These are phyloP conservation scores for Acipenser oxyrinchus DNA, from an alignment of 2,797 vertebrate species.

Conservation along the genomic window DNA sequence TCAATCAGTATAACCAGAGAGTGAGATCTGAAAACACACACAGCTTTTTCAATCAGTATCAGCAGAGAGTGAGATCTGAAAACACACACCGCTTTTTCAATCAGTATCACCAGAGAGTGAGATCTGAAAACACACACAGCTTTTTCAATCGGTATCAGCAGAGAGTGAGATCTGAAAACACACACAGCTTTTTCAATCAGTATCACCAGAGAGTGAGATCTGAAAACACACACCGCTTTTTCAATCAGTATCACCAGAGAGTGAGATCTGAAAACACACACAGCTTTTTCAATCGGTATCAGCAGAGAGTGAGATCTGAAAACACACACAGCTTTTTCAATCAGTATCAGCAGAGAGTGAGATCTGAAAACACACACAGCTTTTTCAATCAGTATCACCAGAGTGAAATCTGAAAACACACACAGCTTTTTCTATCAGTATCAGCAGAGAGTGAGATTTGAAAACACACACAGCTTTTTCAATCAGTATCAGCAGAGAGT, in stretches of 20 bases:
- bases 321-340: neutral
- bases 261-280: slow-evolving; percentile 1
- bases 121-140: slow-evolving; percentile 4
- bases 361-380: slow-evolving; percentile 3
- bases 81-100: slow-evolving; percentile 13
- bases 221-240: slow-evolving; percentile 9
- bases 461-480: neutral
- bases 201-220: slow-evolving; percentile 9
- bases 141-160: no score
- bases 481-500: slow-evolving; percentile 9
- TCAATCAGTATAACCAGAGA: no score
- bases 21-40: neutral
- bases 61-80: slow-evolving; percentile 6
- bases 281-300: no score
- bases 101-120: slow-evolving; percentile 1
- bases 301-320: neutral
- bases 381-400: slow-evolving; percentile 14
- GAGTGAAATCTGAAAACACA: neutral
- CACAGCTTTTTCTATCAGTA: slow-evolving; percentile 1
- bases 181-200: slow-evolving; percentile 1
- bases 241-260: slow-evolving; percentile 9
- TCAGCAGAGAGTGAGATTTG: neutral
- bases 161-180: neutral
- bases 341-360: slow-evolving; percentile 11
- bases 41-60: neutral